These are phyloP conservation scores for Pangasius macronema DNA, from an alignment of 2,797 vertebrate species.

Conservation along the genomic window DNA sequence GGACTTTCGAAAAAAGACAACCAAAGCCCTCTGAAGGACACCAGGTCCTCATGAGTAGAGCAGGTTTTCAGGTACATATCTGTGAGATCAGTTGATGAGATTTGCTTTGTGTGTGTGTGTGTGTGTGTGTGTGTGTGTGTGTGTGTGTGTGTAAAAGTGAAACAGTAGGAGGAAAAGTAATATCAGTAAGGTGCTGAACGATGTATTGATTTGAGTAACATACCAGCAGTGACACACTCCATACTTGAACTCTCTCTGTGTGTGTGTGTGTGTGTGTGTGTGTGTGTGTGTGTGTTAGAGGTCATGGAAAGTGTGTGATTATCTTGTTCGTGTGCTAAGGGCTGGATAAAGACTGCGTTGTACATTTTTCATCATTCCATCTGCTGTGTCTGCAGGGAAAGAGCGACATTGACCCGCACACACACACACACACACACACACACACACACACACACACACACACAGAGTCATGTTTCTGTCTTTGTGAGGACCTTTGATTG, in stretches of 20 bases:
- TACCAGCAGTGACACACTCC: background rate
- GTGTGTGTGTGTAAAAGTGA: background rate
- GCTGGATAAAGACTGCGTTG: constrained; percentile 31
- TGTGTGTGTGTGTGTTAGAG: constrained; percentile 30
- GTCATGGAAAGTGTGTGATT: constrained; percentile 35
- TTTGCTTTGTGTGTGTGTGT: background rate
- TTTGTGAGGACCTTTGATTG: background rate
- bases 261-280: constrained; percentile 33
- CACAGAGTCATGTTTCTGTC: background rate
- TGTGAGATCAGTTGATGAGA: background rate
- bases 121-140: constrained; percentile 1
- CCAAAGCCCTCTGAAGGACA: background rate
- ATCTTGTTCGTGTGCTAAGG: constrained; percentile 25
- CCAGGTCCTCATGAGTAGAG: background rate
- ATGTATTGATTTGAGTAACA: background rate
- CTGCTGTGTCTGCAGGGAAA: constrained; percentile 29
- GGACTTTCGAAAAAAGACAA: background rate
- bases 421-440: constrained; percentile 14
- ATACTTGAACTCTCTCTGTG: background rate
- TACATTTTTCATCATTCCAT: constrained; percentile 25
- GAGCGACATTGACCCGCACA: constrained; percentile 21
- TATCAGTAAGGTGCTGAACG: background rate
- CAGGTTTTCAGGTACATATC: background rate
- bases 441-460: background rate
- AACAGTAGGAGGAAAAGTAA: background rate